Conservation (phyloP, 2,797 vertebrate genomes). For the Molossus molossus region DNA sequence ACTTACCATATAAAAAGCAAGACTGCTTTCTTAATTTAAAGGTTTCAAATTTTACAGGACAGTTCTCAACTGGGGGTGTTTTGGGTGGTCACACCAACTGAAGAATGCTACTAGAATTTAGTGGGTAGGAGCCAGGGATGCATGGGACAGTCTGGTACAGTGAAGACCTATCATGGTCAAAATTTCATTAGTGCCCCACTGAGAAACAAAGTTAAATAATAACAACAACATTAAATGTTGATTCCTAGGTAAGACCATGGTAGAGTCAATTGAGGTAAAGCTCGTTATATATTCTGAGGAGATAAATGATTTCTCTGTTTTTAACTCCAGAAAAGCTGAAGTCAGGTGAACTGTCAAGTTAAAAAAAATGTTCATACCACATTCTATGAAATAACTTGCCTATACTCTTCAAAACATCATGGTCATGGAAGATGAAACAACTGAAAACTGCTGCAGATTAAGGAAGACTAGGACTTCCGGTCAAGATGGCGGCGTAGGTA, state of each 20-base stretch:
- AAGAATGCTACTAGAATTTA: not conserved
- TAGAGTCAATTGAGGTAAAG: not conserved
- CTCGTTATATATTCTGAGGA: conserved; percentile 22
- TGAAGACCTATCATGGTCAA: not conserved
- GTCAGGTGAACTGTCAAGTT: not conserved
- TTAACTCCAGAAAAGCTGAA: not conserved
- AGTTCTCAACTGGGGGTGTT: not conserved
- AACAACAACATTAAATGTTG: not conserved
- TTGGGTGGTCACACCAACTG: not conserved
- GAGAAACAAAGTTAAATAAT: not conserved
- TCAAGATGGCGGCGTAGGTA: no score
- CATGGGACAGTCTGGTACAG: not conserved
- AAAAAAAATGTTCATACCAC: not conserved
- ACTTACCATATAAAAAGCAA: conserved; percentile 59
- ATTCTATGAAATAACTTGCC: not conserved
- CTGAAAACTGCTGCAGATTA: not conserved
- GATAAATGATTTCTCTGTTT: not conserved
- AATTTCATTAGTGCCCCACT: not conserved
- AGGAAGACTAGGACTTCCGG: not conserved
- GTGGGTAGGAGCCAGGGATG: not conserved
- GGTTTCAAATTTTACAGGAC: not conserved
- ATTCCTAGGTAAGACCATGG: not conserved
- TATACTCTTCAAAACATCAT: not conserved
- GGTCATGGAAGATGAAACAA: not conserved
- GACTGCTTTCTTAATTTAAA: conserved; percentile 26